Evolutionary conservation across 2,888 invertebrate species (phyloP), one percentile per base, ranked within the genome.

Genomic region (Acleris sparsana): DNA sequence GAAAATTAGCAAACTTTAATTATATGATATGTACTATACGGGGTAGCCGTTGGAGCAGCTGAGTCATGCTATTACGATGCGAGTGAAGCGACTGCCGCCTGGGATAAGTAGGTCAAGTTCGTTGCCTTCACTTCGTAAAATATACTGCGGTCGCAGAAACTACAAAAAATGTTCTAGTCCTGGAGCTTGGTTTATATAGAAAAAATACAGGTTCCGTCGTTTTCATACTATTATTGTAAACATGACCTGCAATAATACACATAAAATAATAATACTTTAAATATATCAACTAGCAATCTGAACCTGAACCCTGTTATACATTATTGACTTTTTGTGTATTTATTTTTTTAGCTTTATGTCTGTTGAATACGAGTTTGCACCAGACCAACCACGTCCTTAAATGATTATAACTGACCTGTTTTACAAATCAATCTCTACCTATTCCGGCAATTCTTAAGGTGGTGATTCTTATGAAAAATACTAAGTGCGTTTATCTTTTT

Each of bases 401-500:
- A 9, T 11, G 2, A 33, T 33, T 25, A 25, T 29, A 29, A 33
- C 33, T 33, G 9, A 9, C 33, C 9, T 33, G 33, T 44, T 44
- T 44, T 4, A 3, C 5, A 1, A 44, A 16, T 9, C 33, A n/a
- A 16, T 33, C 33, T 33, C 33, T 1, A 33, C 33, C 33, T 33
- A 33, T 33, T 33, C 33, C 9, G 9, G 33, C 9, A 9, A 33
- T 33, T 29, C 29, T 7, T 29, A 29, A 44, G 4, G n/a, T 44
- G 44, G n/a, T 44, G 44, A 43, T 29, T 29, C 39, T 39, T 39
- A 39, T 13, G 0, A 13, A 39, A 39, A 39, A 39, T 39, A 39
- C 17, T 33, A n/a, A 17, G 16, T 22, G 4, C 1, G 16, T 11
- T 16, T 1, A 73, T 77, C 74, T 71, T 76, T 80, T 89, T 90